Base-by-base conservation (phyloP, 2,113 vertebrate genomes). In the Cromileptes altivelis region DNA sequence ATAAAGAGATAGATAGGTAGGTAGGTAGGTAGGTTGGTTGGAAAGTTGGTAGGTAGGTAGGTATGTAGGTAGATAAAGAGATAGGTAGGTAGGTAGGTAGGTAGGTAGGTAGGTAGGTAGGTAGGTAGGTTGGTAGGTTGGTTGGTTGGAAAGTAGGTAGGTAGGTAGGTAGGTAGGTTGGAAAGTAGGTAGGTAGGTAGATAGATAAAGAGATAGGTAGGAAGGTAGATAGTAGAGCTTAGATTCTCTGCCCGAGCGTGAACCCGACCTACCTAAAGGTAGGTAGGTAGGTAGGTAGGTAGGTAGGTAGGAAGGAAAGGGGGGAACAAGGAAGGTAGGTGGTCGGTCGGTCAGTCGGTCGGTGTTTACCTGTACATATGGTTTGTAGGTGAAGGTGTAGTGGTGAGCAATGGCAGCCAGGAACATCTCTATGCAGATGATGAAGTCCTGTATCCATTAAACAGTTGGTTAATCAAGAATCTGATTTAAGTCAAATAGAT, bases 351-450 rank as follows among this genome's bases (percentile, higher is more conserved):
- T 10, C 6, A 49, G 49, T 10, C 0, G 70, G 27, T 4, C 2
- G 50, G 0, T 3, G 2, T 2, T 58, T 85, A 92, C 92, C 90
- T 92, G 91, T 3, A 93, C 88, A 3, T 99, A 99, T 0, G 98
- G 98, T 93, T 98, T 99, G 81, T 99, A 99, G 56, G 97, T 97
- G 93, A 99, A 99, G 78, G 97, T 98, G 93, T 96, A 99, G 93
- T 99, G 98, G 90, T 99, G 98, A 23, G 97, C 98, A 40, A 99
- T 97, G 70, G 98, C 98, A 77, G 97, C 98, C 81, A 99, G 93
- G 87, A 99, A 98, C 98, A 99, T 99, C 91, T 99, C 98, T 57
- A 99, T 96, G 87, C 98, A 99, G 93, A 99, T 99, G 56, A 99
- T 97, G 78, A 99, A 99, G 93, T 99, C 98, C 98, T 92, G 65